Base-by-base conservation (phyloP, 2,113 vertebrate species). In the Cryptomyrus ogoouensis region DNA sequence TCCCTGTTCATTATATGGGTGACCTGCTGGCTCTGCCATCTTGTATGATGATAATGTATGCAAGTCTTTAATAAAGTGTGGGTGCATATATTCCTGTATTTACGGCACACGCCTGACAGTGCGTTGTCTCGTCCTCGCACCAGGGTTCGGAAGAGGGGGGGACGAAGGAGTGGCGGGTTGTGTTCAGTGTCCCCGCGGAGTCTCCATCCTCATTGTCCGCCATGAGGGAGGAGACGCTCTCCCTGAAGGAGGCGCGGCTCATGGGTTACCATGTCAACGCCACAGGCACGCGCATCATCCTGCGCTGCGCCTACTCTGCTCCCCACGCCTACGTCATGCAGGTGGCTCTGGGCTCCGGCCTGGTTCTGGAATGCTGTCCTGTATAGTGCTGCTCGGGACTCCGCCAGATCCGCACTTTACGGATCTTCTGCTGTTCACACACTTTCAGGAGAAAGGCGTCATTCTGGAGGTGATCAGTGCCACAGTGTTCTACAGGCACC, bases 401-500 rank as follows among this genome's bases (percentile, higher is more conserved):
- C 15, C 21, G 5, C 31, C 12, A 19, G 89, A 39, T 88, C n/a
- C 46, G 12, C 21, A 1, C 17, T 87, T 77, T 77, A 46, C 13
- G 13, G 15, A 19, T 15, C 9, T 27, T 50, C 56, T 10, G 17
- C 15, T 12, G 3, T 47, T 13, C 3, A 21, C 58, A 7, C 31
- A 15, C 9, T 42, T 89, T 19, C 77, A 93, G 91, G 74, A 90
- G 89, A 90, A 89, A 15, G 90, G 90, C 3, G 44, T 90, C 52
- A 12, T 46, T 13, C 83, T 94, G 50, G 92, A 93, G 87, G 88
- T 77, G 39, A 89, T 94, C 80, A 92, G 92, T 49, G 91, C 91
- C 12, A 91, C 92, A 35, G 89, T 94, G 7, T 85, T 93, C 9
- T 94, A 93, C 90, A 91, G 90, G 88, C 91, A 92, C 35, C 91